These are phyloP conservation scores for Centropus bengalensis DNA, from an alignment of 2,113 vertebrate genomes.

Conservation along the genomic window DNA sequence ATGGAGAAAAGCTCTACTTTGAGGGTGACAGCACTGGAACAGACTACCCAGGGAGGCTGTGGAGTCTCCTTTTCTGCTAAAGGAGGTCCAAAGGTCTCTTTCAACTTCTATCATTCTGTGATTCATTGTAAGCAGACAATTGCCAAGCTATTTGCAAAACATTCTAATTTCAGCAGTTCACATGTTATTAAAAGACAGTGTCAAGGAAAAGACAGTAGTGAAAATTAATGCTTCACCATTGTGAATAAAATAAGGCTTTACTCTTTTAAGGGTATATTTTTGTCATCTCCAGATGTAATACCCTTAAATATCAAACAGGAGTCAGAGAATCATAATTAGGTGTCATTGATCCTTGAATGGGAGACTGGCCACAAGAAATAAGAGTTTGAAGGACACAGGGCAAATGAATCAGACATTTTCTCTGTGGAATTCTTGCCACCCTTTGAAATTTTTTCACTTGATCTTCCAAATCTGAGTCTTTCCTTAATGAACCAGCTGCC, in stretches of 20 bases:
- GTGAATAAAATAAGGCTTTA: not conserved
- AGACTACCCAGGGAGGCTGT: too few relatives aligned
- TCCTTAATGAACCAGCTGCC: not conserved
- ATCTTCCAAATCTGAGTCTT: not conserved
- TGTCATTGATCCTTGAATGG: not conserved
- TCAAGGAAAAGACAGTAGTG: not conserved
- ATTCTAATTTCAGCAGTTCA: not conserved
- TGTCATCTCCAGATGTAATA: not conserved
- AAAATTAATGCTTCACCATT: not conserved
- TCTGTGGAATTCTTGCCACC: not conserved
- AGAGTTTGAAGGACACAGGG: not conserved
- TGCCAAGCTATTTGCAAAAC: not conserved
- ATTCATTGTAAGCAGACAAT: not conserved
- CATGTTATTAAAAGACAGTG: fast-evolving
- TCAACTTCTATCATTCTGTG: too few relatives aligned
- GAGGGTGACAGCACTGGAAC: too few relatives aligned
- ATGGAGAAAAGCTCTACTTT: too few relatives aligned
- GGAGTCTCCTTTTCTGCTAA: too few relatives aligned
- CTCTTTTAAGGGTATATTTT: not conserved
- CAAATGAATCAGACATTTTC: not conserved
- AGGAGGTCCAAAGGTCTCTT: too few relatives aligned
- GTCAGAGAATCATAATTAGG: not conserved
- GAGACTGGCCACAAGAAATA: not conserved
- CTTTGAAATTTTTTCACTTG: not conserved
- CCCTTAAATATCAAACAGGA: not conserved